Base-by-base conservation (phyloP, 2,888 invertebrate genomes). In the Sclerodermus sp. region DNA sequence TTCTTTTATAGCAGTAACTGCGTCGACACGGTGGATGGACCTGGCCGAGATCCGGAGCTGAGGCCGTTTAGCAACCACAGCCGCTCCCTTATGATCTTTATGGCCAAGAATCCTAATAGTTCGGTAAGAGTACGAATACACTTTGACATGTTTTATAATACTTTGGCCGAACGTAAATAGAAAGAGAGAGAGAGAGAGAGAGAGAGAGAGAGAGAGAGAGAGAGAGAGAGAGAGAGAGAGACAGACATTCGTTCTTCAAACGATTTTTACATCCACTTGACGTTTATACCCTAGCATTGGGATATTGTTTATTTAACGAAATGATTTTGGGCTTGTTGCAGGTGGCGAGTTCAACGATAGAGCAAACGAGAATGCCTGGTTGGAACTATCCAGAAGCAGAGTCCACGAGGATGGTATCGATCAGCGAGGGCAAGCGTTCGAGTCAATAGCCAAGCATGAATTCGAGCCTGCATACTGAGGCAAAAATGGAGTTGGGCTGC, bases 1-100 rank as follows among this genome's bases (percentile, higher is more conserved):
- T 62, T 55, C 65, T 64, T 61, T 54, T 60, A 42, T 66, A 64
- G 66, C 62, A 65, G 62, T 50, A 71, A 71, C 66, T 72, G 76
- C 70, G 70, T 69, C 64, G 77, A 78, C 68, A 72, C 74, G 66
- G 77, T 77, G 66, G 77, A 78, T 68, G 76, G 77, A 67, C 74
- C 75, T 66, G 73, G 72, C 60, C 73, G 76, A 72, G 77, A 76
- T 74, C 76, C 73, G 56, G 77, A 77, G 69, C 62, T 73, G 62
- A 77, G 77, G 76, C 77, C 77, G 63, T 77, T 77, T 66, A 76
- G 77, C 65, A 74, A 73, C 66, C 77, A 74, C 67, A 76, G 69
- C 69, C 76, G 76, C 62, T 75, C 77, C 63, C 71, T 77, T 62
- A 72, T 71, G 74, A 74, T 71, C 66, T 76, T 76, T 67, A 75